These are phyloP conservation scores for Pocillopora damicornis DNA, from an alignment of 64 coral and sea anemone genomes.

Conservation along the genomic window DNA sequence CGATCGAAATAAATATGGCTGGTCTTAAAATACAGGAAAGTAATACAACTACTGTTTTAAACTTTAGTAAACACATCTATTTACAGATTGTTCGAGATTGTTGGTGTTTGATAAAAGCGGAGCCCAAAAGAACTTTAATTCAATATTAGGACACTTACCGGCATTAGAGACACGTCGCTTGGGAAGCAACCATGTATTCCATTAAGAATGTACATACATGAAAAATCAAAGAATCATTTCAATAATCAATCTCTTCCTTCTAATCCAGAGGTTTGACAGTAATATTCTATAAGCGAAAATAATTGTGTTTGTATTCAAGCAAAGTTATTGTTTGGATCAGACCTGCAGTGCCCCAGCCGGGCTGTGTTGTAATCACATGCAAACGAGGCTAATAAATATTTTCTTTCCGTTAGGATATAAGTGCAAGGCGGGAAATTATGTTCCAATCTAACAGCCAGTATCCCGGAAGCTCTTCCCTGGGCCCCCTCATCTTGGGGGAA, in stretches of 20 bases:
- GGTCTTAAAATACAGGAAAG: not conserved
- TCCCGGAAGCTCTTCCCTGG: too few relatives aligned
- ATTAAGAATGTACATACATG: not conserved
- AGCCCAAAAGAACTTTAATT: not conserved
- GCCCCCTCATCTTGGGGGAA: too few relatives aligned
- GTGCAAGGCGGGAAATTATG: not conserved
- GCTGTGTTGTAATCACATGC: not conserved
- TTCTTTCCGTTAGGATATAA: not conserved
- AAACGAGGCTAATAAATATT: not conserved
- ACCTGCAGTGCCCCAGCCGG: not conserved
- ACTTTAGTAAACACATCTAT: not conserved
- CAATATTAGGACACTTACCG: not conserved
- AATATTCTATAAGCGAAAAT: not conserved
- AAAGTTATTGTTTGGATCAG: not conserved
- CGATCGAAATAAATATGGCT: not conserved
- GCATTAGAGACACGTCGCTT: not conserved
- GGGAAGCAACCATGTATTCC: not conserved
- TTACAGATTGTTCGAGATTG: not conserved
- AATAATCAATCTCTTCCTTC: not conserved
- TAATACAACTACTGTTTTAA: not conserved
- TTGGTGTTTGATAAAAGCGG: not conserved
- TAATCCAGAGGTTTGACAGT: not conserved
- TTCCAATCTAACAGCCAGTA: not conserved
- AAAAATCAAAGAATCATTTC: not conserved
- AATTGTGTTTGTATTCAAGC: not conserved